A percentile compares a stretch with the other conserved stretches of the same genome.
Evolutionary conservation across 2,113 vertebrate genomes (phyloP).

Genomic region (Nanorana parkeri): DNA sequence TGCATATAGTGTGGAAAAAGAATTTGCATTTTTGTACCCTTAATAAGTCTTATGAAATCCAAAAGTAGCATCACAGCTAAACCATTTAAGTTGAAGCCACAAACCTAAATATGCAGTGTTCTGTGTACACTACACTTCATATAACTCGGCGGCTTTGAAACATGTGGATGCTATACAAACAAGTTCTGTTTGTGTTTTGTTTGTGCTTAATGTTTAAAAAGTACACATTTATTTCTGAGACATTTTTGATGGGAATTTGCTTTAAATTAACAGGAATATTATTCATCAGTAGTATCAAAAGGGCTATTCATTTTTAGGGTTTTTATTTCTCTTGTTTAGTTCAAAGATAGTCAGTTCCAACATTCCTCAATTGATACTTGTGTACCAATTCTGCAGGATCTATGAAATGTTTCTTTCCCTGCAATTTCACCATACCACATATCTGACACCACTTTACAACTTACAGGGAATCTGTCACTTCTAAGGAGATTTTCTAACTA

Average conservation of each 20-base stretch:
- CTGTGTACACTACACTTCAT: conserved; percentile 26
- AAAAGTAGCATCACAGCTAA: background rate
- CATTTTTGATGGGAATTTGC: conserved; percentile 7
- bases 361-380: background rate
- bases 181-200: conserved; percentile 5
- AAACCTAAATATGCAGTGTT: conserved; percentile 31
- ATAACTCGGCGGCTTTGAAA: conserved; percentile 17
- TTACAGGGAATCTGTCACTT: no score
- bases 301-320: background rate
- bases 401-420: no score
- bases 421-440: no score
- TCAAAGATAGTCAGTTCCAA: background rate
- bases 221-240: conserved; percentile 23
- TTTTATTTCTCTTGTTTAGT: background rate
- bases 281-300: conserved; percentile 16
- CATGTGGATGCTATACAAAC: conserved; percentile 17
- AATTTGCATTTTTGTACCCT: conserved; percentile 19
- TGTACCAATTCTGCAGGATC: background rate
- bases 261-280: conserved; percentile 1
- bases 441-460: no score
- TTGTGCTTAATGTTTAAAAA: background rate
- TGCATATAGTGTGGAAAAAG: background rate
- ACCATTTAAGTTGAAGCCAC: conserved; percentile 12
- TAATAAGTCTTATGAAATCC: conserved; percentile 18
- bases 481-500: no score